Evolutionary conservation across 2,888 invertebrate genomes (phyloP).

Genomic region (Vanessa cardui): DNA sequence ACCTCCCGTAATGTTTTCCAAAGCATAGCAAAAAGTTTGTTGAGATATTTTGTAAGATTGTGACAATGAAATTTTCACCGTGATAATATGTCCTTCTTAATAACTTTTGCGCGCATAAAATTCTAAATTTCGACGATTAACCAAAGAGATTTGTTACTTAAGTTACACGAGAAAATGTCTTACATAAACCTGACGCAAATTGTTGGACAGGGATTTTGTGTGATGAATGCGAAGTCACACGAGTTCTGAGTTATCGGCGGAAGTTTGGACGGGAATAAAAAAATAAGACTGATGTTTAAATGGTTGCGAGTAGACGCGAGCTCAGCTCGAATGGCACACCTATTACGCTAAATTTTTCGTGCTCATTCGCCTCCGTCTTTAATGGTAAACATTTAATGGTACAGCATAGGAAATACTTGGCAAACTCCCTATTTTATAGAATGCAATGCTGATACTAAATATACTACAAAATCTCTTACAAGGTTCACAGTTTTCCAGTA

Average conservation of each 20-base stretch:
- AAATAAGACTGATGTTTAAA: constrained; percentile 21
- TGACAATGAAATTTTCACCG: too few relatives aligned
- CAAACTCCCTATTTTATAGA: too few relatives aligned
- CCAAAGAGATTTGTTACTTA: constrained; percentile 62
- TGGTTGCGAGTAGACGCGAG: neutral
- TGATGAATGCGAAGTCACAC: constrained; percentile 39
- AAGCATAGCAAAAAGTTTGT: too few relatives aligned
- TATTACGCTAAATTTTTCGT: too few relatives aligned
- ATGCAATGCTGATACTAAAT: too few relatives aligned
- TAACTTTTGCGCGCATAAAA: constrained; percentile 37
- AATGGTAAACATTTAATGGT: too few relatives aligned
- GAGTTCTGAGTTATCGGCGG: constrained; percentile 28
- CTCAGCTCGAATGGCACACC: neutral
- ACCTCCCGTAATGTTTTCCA: too few relatives aligned
- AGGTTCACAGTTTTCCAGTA: too few relatives aligned
- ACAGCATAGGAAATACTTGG: too few relatives aligned
- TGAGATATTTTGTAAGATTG: too few relatives aligned
- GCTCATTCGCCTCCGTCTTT: too few relatives aligned
- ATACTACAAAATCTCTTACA: too few relatives aligned
- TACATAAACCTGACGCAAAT: constrained; percentile 39
- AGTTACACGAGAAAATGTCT: constrained; percentile 52
- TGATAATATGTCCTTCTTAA: neutral
- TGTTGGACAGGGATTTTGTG: constrained; percentile 33
- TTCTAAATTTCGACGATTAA: constrained; percentile 53
- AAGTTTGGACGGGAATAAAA: constrained; percentile 26